A percentile compares a stretch with the other conserved stretches of the same genome.
phyloP scores from a whole-genome alignment of 2,113 vertebrate species.

The Ctenomys sociabilis region DNA sequence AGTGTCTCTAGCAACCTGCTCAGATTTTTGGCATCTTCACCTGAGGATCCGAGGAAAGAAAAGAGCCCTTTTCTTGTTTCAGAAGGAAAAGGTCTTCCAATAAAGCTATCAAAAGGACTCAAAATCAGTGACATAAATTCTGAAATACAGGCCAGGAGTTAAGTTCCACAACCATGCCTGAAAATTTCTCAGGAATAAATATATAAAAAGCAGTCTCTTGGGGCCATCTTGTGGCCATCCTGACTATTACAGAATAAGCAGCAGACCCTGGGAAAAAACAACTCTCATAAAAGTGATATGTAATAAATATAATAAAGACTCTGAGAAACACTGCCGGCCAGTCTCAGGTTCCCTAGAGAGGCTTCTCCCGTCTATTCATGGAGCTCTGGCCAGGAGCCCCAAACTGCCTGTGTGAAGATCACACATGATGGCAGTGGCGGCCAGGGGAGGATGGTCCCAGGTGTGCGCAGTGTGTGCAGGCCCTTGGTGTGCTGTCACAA shows the following conservation, averaged over 20 bases:
- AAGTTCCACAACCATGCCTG: not conserved
- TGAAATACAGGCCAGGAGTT: slow-evolving; percentile 12
- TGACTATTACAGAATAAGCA: not conserved
- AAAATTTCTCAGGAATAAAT: not conserved
- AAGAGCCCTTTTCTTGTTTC: not conserved
- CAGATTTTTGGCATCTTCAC: not conserved
- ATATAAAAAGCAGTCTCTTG: not conserved
- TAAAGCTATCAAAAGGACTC: slow-evolving; percentile 50
- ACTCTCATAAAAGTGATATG: no score
- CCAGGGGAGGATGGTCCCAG: rapidly evolving
- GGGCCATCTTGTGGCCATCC: slow-evolving; percentile 74
- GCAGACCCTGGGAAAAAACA: no score
- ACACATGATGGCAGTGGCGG: not conserved
- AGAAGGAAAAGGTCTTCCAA: not conserved
- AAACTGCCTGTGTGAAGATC: not conserved
- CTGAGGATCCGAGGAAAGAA: not conserved
- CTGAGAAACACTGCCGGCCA: no score
- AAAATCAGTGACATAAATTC: not conserved
- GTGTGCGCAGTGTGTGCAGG: no score
- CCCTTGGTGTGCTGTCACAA: not conserved
- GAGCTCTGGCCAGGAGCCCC: not conserved
- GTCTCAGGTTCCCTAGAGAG: not conserved
- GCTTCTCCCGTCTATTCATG: not conserved
- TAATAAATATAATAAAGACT: no score
- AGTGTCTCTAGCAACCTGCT: not conserved